A percentile compares a stretch with the other conserved stretches of the same genome.
Evolutionary conservation across 1,140 invertebrate species (phyloP).

Genomic region (Microplitis demolitor): DNA sequence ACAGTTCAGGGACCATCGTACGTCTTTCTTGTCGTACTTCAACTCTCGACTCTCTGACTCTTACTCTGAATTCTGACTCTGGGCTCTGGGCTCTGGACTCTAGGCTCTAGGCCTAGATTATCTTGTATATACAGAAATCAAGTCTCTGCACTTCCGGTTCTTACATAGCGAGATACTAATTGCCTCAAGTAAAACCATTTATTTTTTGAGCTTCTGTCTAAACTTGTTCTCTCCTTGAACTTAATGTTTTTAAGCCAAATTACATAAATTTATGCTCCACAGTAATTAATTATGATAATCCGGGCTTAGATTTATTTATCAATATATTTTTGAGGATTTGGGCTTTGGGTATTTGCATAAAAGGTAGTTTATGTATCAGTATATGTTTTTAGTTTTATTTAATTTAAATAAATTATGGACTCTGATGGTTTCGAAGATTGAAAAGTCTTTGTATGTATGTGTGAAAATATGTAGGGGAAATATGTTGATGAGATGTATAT

Average conservation of each 20-base stretch:
- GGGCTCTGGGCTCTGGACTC: not conserved
- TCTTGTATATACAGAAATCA: not conserved
- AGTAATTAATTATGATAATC: too few relatives aligned
- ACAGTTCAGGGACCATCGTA: conserved; percentile 16
- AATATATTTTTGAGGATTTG: too few relatives aligned
- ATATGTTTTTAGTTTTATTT: too few relatives aligned
- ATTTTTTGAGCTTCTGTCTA: not conserved
- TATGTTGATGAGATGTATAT: too few relatives aligned
- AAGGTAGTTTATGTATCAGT: too few relatives aligned
- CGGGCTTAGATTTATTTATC: too few relatives aligned
- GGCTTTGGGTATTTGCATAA: too few relatives aligned
- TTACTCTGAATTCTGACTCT: not conserved
- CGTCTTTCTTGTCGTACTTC: not conserved
- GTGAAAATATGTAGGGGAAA: not conserved
- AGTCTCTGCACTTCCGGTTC: conserved; percentile 3
- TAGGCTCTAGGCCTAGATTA: not conserved
- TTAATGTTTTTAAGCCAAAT: not conserved
- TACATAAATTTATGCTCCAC: too few relatives aligned
- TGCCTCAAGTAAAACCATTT: not conserved
- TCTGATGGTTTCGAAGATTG: too few relatives aligned
- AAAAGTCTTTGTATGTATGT: not conserved
- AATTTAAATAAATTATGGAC: too few relatives aligned
- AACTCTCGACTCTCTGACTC: not conserved
- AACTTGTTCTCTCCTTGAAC: not conserved
- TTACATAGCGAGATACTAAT: conserved; percentile 4